Evolutionary conservation across 1,140 invertebrate genomes (phyloP).

Genomic region (Ruditapes philippinarum): DNA sequence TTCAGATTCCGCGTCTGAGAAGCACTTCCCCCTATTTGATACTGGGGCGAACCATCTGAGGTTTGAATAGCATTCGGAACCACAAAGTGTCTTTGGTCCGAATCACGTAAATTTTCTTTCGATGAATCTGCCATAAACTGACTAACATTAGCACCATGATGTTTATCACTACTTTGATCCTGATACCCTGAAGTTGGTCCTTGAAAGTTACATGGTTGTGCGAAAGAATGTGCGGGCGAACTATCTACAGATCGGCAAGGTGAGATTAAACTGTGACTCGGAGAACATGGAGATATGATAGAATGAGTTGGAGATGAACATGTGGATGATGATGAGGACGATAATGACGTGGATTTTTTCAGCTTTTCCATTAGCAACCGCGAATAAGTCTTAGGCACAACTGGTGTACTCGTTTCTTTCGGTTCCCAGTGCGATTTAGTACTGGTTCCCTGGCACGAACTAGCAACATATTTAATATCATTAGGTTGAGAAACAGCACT

Average conservation of each 20-base stretch:
- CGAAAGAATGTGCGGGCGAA: conserved; percentile 5
- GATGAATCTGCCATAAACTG: neutral
- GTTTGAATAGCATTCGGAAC: neutral
- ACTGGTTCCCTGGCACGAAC: neutral
- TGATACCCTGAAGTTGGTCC: conserved; percentile 12
- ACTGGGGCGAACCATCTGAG: neutral
- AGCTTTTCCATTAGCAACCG: conserved; percentile 70
- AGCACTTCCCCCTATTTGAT: neutral
- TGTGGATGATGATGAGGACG: conserved; percentile 40
- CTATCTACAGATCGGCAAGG: conserved; percentile 17
- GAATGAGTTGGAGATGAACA: conserved; percentile 56
- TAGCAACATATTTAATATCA: conserved; percentile 15
- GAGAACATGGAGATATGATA: conserved; percentile 45
- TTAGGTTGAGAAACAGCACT: conserved; percentile 46
- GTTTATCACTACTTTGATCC: conserved; percentile 20
- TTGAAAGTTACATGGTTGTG: conserved; percentile 2
- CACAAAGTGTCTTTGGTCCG: neutral
- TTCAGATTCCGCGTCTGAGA: neutral
- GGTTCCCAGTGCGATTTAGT: conserved; percentile 63
- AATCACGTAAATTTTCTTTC: conserved; percentile 32
- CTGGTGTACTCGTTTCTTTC: conserved; percentile 74
- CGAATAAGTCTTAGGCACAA: conserved; percentile 71
- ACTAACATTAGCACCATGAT: neutral
- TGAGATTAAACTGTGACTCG: conserved; percentile 30
- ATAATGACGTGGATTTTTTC: conserved; percentile 73